Conservation (phyloP, 23 tunicate genomes). For the Trididemnum clinides region DNA sequence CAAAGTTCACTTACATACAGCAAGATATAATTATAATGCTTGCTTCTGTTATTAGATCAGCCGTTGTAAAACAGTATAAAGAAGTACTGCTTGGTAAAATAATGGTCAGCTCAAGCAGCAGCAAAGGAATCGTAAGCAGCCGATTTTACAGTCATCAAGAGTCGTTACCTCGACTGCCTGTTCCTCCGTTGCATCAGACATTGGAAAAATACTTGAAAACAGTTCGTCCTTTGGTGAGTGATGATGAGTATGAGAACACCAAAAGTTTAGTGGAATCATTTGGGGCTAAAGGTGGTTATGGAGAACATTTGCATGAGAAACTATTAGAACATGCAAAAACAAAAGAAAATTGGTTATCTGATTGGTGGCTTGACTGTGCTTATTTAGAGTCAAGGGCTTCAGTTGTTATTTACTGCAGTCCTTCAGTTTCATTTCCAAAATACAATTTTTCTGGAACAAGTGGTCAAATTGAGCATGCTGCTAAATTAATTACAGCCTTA, state of each 20-base stretch:
- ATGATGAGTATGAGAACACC: conserved; percentile 47
- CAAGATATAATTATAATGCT: too few relatives aligned
- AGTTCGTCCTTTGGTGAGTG: conserved; percentile 62
- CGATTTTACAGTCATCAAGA: conserved; percentile 81
- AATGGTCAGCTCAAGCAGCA: not conserved
- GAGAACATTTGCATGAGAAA: conserved; percentile 68
- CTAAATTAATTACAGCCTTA: conserved; percentile 74
- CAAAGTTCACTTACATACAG: too few relatives aligned
- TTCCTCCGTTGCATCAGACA: conserved; percentile 81
- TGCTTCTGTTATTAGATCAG: not conserved
- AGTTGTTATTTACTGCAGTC: conserved; percentile 77
- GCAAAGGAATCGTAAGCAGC: not conserved
- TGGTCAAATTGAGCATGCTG: conserved; percentile 85
- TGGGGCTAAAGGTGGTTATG: conserved; percentile 61
- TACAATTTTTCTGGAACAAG: conserved; percentile 62
- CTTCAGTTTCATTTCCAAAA: conserved; percentile 79
- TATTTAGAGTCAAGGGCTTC: conserved; percentile 67
- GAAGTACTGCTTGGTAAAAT: not conserved
- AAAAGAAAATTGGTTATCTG: conserved; percentile 85
- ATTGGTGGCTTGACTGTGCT: conserved; percentile 84
- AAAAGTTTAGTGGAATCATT: conserved; percentile 64
- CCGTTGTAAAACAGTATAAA: not conserved
- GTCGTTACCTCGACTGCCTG: conserved; percentile 69
- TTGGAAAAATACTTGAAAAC: conserved; percentile 77
- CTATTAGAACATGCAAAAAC: conserved; percentile 49